Evolutionary conservation across 2,797 vertebrate species (phyloP), one percentile per base, ranked within the genome.

Genomic region (Coreius guichenoti): DNA sequence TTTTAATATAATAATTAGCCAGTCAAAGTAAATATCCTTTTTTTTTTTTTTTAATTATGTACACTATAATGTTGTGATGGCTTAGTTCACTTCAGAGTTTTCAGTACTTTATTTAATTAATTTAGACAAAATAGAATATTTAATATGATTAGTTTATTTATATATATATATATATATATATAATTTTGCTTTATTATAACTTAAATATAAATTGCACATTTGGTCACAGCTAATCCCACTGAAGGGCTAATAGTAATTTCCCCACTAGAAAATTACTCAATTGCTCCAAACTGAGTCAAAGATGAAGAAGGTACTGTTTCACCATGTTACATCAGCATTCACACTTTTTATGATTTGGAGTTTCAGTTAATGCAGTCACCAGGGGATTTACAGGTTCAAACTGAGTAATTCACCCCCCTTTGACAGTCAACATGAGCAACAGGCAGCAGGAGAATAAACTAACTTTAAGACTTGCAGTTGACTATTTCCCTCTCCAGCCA

Each of bases 321-420:
- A 47, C 72, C 11, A 69, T 45, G 33, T 78, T 81, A 47, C 45
- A 86, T 87, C 81, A 84, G 88, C 85, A 87, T 80, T 65, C 9
- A 69, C 67, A 67, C 61, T 39, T 54, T 51, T 29, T 54, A 56
- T 56, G 19, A 58, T 43, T 21, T 65, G 33, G 23, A 67, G 61
- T 68, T 84, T 78, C 47, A 26, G 17, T 77, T 54, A 12, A 83
- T 14, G 23, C 23, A 67, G 45, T 43, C 45, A 31, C n/a, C 13
- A 80, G 29, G 21, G 17, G 75, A 19, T 16, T 16, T 29, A 39
- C 26, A 36, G 26, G 12, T 49, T 7, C 29, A 36, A 74, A 75
- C 1, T 3, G 73, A 63, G 73, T 68, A 51, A 76, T 43, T 17
- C 8, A 49, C 21, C 31, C 43, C 8, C n/a, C 65, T 83, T 26